These are phyloP conservation scores for Thera britannica DNA, from an alignment of 2,888 invertebrate genomes.

Conservation along the genomic window DNA sequence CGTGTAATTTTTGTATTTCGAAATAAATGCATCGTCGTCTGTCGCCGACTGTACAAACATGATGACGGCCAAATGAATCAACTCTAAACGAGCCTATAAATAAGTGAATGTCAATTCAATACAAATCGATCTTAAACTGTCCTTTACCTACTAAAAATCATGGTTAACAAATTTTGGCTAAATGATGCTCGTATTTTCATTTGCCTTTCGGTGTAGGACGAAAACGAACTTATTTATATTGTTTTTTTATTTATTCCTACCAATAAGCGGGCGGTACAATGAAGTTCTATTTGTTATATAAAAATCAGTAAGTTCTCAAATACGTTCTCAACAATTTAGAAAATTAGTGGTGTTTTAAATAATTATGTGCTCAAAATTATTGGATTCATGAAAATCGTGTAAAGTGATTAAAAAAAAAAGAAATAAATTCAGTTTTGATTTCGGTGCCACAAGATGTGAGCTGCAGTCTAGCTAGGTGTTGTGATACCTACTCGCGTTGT, in stretches of 20 bases:
- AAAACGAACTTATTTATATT: conserved; percentile 47
- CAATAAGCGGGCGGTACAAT: conserved; percentile 54
- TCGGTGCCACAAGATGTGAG: background rate
- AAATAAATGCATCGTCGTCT: conserved; percentile 59
- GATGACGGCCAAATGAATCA: conserved; percentile 15
- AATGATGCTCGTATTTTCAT: conserved; percentile 42
- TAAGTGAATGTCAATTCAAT: conserved; percentile 30
- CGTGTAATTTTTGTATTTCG: too few species aligned
- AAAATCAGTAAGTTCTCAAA: conserved; percentile 66
- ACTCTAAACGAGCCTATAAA: conserved; percentile 23
- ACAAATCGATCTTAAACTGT: conserved; percentile 1
- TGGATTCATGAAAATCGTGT: background rate
- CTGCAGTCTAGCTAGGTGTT: background rate
- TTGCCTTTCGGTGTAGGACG: conserved; percentile 46
- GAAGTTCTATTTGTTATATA: conserved; percentile 73
- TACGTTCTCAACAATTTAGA: background rate
- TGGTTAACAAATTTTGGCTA: conserved; percentile 28
- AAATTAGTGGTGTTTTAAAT: background rate
- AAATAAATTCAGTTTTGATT: background rate
- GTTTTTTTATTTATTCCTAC: conserved; percentile 40
- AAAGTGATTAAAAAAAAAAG: background rate
- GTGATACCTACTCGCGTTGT: background rate
- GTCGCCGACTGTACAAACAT: background rate
- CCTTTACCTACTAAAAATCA: conserved; percentile 32
- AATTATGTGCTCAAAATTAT: background rate